phyloP scores from a whole-genome alignment of 1,140 invertebrate species.

The Patella vulgata region DNA sequence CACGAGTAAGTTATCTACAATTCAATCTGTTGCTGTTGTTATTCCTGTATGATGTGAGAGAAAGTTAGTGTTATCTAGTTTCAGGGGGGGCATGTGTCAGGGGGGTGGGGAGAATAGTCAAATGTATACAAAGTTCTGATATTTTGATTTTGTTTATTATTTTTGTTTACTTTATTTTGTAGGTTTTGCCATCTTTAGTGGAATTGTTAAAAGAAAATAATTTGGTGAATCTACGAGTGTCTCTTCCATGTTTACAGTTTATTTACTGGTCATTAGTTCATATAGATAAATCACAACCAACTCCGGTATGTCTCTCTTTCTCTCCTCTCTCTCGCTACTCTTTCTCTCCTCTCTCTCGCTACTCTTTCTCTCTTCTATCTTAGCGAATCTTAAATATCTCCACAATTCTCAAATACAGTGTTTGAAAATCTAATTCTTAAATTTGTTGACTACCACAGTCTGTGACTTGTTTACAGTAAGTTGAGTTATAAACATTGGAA shows the following conservation, averaged over 20 bases:
- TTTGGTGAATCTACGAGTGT: conserved; percentile 41
- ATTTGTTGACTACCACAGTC: too few species aligned
- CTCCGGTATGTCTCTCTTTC: conserved; percentile 40
- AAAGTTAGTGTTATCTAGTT: too few species aligned
- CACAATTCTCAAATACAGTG: too few species aligned
- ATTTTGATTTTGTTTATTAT: too few species aligned
- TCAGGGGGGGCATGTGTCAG: too few species aligned
- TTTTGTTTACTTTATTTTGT: conserved; percentile 24
- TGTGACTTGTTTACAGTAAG: too few species aligned
- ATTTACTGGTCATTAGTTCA: conserved; percentile 64
- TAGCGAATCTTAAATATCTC: too few species aligned
- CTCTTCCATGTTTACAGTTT: conserved; percentile 63
- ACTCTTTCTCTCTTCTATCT: neutral
- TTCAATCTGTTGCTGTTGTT: neutral
- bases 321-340: neutral
- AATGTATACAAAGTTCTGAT: too few species aligned
- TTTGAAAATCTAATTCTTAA: too few species aligned
- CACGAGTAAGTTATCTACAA: conserved; percentile 46
- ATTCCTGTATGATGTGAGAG: too few species aligned
- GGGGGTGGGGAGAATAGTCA: too few species aligned
- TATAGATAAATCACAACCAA: conserved; percentile 50
- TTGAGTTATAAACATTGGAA: too few species aligned
- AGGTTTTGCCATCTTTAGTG: conserved; percentile 60
- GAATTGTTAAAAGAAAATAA: conserved; percentile 56
- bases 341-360: neutral